Evolutionary conservation across 2,888 invertebrate genomes (phyloP), one percentile per base, ranked within the genome.

Genomic region (Rhaphigaster nebulosa): DNA sequence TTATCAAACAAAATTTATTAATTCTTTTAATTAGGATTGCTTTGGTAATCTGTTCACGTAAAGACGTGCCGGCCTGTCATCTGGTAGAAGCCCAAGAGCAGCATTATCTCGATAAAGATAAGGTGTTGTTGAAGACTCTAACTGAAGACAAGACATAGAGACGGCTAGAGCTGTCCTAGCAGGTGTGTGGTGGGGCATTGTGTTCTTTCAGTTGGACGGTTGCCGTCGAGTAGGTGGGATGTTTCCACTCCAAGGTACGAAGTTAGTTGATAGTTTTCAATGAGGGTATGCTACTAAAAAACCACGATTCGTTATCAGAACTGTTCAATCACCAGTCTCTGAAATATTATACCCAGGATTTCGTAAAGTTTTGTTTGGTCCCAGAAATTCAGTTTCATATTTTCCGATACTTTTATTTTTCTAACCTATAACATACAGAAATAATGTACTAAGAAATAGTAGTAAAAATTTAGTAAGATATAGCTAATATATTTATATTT

Each of bases 171-270:
- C 34, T 38, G 41, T 41, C 23, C 80, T 41, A 41, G 45, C 84
- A 84, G 84, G 84, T 84, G 84, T 84, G 84, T 84, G 84, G 84
- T 84, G 84, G 84, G 84, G 84, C 12, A 45, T 84, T 84, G 84
- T 84, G 84, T 84, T 84, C 84, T 84, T 84, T 84, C 84, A 84
- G 84, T 84, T 84, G 84, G 45, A 84, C 84, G 84, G 84, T 41
- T 45, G 84, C 84, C 84, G 84, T 84, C 84, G 84, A 3, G 45
- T 45, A 84, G 84, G 84, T 50, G 84, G 84, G 84, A 84, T 84
- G 84, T 84, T 84, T 50, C 84, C 84, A 45, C 45, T 84, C n/a
- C 84, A 84, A 84, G 84, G 84, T 84, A 84, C 84, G 45, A 50
- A 38, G n/a, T n/a, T 45, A 45, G 34, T 38, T 76, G 70, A 76